These are phyloP conservation scores for Remorina albescens DNA, from an alignment of 2,797 vertebrate species.

Conservation along the genomic window DNA sequence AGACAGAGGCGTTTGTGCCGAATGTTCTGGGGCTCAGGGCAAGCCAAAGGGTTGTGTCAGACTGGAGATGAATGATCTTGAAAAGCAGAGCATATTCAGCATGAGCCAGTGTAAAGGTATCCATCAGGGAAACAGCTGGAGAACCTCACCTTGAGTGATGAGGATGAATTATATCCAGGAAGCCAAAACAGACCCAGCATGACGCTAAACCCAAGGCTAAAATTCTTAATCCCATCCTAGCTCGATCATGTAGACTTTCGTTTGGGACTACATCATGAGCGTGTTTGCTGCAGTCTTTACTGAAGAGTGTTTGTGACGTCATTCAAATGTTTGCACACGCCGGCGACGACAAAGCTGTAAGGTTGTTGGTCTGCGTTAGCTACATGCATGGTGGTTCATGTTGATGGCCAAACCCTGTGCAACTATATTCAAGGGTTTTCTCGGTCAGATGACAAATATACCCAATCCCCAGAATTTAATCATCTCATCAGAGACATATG, in stretches of 20 bases:
- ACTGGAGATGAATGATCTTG: constrained; percentile 61
- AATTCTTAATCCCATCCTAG: constrained; percentile 51
- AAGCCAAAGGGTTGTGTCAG: constrained; percentile 56
- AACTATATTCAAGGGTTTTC: not conserved
- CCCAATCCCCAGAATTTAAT: not conserved
- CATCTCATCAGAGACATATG: not conserved
- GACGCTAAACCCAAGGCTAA: constrained; percentile 70
- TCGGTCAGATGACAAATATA: not conserved
- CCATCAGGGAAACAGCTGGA: constrained; percentile 79
- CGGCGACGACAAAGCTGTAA: not conserved
- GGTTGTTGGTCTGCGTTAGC: not conserved
- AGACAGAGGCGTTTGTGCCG: constrained; percentile 36
- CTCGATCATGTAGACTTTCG: not conserved
- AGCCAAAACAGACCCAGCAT: constrained; percentile 80
- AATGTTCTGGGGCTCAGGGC: constrained; percentile 60
- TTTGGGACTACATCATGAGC: not conserved
- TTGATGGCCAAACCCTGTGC: not conserved
- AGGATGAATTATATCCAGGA: constrained; percentile 77
- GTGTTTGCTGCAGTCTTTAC: not conserved
- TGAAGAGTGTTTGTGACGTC: not conserved
- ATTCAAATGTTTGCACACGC: not conserved
- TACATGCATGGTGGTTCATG: not conserved
- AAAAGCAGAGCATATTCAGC: constrained; percentile 68
- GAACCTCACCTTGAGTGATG: constrained; percentile 70
- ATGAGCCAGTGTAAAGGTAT: constrained; percentile 76